A percentile compares a stretch with the other conserved stretches of the same genome.
Evolutionary conservation across 2,797 vertebrate species (phyloP).

Genomic region (Cuniculus paca): DNA sequence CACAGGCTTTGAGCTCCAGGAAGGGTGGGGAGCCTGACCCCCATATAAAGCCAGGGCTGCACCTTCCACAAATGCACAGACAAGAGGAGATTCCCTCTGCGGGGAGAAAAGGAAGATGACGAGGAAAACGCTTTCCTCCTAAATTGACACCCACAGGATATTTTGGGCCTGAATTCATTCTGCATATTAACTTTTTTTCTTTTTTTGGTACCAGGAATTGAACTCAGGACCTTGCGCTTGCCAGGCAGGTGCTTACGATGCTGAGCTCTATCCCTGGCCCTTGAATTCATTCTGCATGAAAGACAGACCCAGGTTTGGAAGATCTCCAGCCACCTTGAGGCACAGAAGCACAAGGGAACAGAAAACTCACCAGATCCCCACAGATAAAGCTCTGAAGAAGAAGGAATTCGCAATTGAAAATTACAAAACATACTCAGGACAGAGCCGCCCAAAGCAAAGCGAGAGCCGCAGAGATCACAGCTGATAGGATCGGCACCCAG

Average conservation of each 20-base stretch:
- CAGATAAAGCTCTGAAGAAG: not conserved
- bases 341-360: not conserved
- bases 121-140: not conserved
- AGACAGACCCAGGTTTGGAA: too few relatives aligned
- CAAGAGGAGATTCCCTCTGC: not conserved
- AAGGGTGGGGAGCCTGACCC: too few relatives aligned
- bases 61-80: not conserved
- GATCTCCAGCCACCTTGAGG: not conserved
- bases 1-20: not conserved
- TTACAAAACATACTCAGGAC: not conserved
- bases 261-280: too few relatives aligned
- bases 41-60: not conserved
- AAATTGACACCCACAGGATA: not conserved
- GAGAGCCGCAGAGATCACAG: not conserved
- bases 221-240: too few relatives aligned
- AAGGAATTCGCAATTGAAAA: not conserved
- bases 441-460: fast-evolving
- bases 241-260: too few relatives aligned
- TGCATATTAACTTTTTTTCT: too few relatives aligned
- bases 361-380: fast-evolving
- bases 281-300: not conserved
- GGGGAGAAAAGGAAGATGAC: not conserved
- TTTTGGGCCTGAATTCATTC: not conserved
- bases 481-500: fast-evolving
- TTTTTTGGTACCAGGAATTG: too few relatives aligned